A percentile compares a stretch with the other conserved stretches of the same genome.
Conservation (phyloP, 2,113 vertebrate species). For the Chaetodon auriga region DNA sequence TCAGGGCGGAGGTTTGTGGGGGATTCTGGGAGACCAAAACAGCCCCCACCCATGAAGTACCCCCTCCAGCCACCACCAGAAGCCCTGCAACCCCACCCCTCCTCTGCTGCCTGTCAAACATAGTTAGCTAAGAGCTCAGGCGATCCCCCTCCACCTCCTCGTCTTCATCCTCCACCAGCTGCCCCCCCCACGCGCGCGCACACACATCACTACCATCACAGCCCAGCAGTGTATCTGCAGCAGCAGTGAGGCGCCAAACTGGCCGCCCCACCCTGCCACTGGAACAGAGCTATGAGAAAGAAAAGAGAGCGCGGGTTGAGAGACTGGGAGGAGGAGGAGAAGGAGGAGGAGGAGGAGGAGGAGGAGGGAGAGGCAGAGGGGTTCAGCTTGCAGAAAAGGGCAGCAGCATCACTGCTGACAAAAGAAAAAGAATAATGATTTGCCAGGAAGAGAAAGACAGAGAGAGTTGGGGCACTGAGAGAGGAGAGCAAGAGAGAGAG, state of each 20-base stretch:
- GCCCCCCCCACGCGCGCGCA: constrained; percentile 24
- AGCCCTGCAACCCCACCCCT: constrained; percentile 36
- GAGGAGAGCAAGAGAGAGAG: constrained; percentile 21
- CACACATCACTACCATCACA: constrained; percentile 50
- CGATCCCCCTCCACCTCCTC: constrained; percentile 28
- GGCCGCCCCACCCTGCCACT: constrained; percentile 67
- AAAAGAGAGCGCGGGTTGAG: constrained; percentile 52
- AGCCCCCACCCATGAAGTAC: constrained; percentile 38
- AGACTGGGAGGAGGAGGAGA: neutral
- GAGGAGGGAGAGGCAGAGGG: constrained; percentile 15
- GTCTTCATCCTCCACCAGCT: constrained; percentile 34
- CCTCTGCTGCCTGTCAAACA: constrained; percentile 82
- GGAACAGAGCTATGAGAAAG: constrained; percentile 50
- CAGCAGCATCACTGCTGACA: constrained; percentile 75
- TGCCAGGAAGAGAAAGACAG: constrained; percentile 65
- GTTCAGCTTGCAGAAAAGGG: constrained; percentile 59
- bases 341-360: neutral
- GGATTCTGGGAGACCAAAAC: constrained; percentile 29
- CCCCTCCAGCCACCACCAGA: constrained; percentile 32
- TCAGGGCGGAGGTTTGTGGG: neutral
- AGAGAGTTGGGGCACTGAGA: constrained; percentile 34
- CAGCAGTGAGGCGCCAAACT: constrained; percentile 68
- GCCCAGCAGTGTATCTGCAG: constrained; percentile 66
- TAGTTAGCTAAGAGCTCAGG: constrained; percentile 75
- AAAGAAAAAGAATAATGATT: constrained; percentile 77